Conservation (phyloP, 2,113 vertebrate genomes). For the Riparia riparia region DNA sequence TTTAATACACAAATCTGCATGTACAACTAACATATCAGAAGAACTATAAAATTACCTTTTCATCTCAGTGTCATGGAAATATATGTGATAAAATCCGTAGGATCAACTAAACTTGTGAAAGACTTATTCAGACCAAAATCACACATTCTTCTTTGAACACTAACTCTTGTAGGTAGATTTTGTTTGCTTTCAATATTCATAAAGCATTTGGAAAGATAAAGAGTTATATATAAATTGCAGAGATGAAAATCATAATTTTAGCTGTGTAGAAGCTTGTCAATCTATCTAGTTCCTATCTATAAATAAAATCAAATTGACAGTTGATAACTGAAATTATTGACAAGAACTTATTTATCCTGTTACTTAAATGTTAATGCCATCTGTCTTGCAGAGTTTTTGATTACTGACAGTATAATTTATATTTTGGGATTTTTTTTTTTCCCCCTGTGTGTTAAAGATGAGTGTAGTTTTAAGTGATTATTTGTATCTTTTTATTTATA, state of each 20-base stretch:
- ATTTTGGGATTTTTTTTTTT: background rate
- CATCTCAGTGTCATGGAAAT: background rate
- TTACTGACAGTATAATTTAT: background rate
- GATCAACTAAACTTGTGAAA: background rate
- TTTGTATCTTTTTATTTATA: background rate
- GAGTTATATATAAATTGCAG: background rate
- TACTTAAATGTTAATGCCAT: background rate
- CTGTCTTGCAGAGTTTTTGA: background rate
- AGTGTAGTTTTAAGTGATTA: background rate
- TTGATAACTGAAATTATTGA: background rate
- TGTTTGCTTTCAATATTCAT: background rate
- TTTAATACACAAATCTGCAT: background rate
- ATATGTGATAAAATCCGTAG: rapidly evolving
- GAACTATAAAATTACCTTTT: background rate
- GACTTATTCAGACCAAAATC: background rate
- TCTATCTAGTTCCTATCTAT: background rate
- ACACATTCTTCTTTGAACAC: background rate
- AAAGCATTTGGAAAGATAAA: background rate
- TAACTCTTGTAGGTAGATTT: background rate
- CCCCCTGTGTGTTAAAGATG: background rate
- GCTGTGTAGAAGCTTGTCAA: background rate
- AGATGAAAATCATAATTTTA: background rate
- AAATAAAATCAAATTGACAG: background rate
- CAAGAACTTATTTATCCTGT: background rate
- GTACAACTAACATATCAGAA: background rate